These are phyloP conservation scores for Setipinna tenuifilis DNA, from an alignment of 2,797 vertebrate species.

Conservation along the genomic window DNA sequence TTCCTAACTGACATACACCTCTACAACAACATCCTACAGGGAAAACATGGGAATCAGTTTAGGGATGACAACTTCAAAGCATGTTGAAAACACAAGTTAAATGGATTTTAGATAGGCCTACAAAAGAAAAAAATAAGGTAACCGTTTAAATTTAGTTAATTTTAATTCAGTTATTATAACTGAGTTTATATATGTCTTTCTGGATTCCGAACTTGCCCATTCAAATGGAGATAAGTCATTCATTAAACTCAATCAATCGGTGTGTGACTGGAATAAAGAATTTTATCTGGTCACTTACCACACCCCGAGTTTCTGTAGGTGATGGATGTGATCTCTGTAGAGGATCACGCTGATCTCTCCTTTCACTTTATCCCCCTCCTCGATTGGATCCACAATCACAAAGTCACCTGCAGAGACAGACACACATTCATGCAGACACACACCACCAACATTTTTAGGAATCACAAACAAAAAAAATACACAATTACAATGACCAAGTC, in stretches of 20 bases:
- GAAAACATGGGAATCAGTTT: too few relatives aligned
- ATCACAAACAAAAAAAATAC: neutral
- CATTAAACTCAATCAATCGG: neutral
- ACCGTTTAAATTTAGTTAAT: neutral
- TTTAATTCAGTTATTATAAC: too few relatives aligned
- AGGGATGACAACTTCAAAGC: too few relatives aligned
- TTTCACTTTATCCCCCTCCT: constrained; percentile 92
- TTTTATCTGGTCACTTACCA: constrained; percentile 73
- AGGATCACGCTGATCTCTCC: constrained; percentile 89
- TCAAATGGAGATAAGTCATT: too few relatives aligned
- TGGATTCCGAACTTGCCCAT: too few relatives aligned
- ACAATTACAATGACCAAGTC: too few relatives aligned
- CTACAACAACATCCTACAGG: too few relatives aligned
- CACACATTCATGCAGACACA: neutral
- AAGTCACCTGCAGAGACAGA: constrained; percentile 78
- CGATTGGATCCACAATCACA: constrained; percentile 91
- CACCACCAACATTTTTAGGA: neutral
- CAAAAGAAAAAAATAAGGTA: too few relatives aligned
- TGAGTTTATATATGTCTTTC: too few relatives aligned
- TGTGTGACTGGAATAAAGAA: neutral
- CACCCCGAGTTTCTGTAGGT: constrained; percentile 79
- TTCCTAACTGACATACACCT: too few relatives aligned
- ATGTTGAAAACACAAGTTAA: too few relatives aligned
- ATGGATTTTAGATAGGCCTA: too few relatives aligned
- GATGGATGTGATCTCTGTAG: constrained; percentile 85